A percentile compares a stretch with the other conserved stretches of the same genome.
Conservation (phyloP, 2,888 invertebrate species). For the Parnassius orleans region DNA sequence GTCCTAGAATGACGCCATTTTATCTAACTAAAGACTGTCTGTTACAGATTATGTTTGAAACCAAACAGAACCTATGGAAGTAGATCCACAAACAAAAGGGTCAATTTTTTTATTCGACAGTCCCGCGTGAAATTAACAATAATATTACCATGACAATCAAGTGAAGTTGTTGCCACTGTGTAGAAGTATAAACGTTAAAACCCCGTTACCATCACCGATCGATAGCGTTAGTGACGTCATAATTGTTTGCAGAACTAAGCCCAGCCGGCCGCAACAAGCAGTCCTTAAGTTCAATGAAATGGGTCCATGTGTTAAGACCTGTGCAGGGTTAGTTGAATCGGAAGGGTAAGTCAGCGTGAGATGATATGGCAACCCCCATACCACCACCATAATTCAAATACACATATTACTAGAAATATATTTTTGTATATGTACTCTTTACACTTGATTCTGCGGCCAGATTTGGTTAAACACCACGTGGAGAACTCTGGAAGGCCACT, state of each 20-base stretch:
- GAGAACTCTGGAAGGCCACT: constrained; percentile 82
- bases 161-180: constrained; percentile 19
- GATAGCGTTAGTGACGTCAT: constrained; percentile 8
- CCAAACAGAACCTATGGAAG: constrained; percentile 8
- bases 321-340: constrained; percentile 77
- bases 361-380: constrained; percentile 74
- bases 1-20: constrained; percentile 52
- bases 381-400: constrained; percentile 73
- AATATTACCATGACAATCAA: constrained; percentile 10
- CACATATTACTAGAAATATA: constrained; percentile 56
- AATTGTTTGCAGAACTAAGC: constrained; percentile 28
- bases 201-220: constrained; percentile 15
- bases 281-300: constrained; percentile 48
- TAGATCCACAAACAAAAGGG: constrained; percentile 30
- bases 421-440: constrained; percentile 41
- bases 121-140: neutral
- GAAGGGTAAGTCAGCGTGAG: constrained; percentile 74
- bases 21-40: constrained; percentile 47
- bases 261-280: constrained; percentile 26
- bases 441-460: constrained; percentile 55
- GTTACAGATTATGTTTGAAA: constrained; percentile 5
- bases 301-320: constrained; percentile 65
- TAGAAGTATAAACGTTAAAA: constrained; percentile 10
- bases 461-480: constrained; percentile 59
- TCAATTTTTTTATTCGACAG: constrained; percentile 3